These are phyloP conservation scores for Synergus gifuensis DNA, from an alignment of 2,888 invertebrate species.

Conservation along the genomic window DNA sequence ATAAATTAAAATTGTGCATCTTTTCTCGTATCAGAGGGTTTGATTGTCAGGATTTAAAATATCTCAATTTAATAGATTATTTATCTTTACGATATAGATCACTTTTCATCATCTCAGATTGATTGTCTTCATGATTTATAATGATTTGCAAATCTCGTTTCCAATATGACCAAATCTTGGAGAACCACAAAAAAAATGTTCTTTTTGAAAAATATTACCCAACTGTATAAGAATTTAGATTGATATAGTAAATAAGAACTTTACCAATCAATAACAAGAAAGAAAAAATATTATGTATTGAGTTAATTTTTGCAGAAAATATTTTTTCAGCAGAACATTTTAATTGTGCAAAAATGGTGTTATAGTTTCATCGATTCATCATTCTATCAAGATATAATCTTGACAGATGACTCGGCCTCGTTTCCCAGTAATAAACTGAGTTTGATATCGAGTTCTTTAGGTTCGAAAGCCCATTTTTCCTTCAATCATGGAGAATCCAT, in stretches of 20 bases:
- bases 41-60: conserved; percentile 2
- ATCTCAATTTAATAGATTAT: background rate
- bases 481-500: conserved; percentile 80
- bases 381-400: conserved; percentile 72
- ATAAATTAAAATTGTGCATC: background rate
- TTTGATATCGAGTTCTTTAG: conserved; percentile 75
- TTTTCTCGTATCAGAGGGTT: background rate
- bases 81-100: background rate
- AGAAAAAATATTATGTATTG: too few species aligned
- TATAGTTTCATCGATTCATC: background rate
- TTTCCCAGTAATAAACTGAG: conserved; percentile 74
- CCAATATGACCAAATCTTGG: background rate
- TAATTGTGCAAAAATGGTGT: conserved; percentile 12
- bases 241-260: background rate
- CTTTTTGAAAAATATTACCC: background rate
- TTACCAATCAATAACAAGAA: too few species aligned
- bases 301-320: background rate
- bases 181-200: background rate
- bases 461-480: conserved; percentile 77
- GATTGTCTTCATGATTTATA: conserved; percentile 18
- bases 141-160: background rate
- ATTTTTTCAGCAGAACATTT: background rate
- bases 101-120: background rate
- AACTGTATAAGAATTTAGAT: background rate
- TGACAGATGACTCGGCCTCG: conserved; percentile 72